Percentiles rank a stretch among this genome's conserved stretches.
Evolutionary conservation across 1,140 invertebrate genomes (phyloP).

Genomic region (Holcopasites calliopsidis): DNA sequence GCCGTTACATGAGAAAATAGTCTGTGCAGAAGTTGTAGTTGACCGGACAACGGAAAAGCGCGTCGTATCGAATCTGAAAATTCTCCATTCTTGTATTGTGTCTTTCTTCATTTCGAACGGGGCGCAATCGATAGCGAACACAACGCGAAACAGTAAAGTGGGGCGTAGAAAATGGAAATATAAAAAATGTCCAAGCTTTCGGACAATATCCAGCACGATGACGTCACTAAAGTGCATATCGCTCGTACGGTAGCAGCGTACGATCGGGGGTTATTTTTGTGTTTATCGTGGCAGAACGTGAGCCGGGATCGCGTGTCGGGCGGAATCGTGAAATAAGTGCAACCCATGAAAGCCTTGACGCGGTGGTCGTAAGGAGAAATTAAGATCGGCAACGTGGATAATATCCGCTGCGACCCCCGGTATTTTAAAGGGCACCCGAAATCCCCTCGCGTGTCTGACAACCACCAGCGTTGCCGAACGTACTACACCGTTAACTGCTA

Average conservation of each 20-base stretch:
- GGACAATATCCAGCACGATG: background rate
- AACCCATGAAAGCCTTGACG: slow-evolving; percentile 42
- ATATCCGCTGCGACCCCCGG: slow-evolving; percentile 16
- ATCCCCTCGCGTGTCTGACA: slow-evolving; percentile 22
- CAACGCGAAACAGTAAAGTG: too few species aligned
- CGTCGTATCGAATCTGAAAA: too few species aligned
- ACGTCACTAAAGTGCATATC: background rate
- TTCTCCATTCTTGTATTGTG: too few species aligned
- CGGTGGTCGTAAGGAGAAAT: slow-evolving; percentile 46
- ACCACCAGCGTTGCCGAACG: background rate
- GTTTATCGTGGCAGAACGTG: background rate
- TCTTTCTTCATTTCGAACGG: too few species aligned
- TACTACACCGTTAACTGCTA: background rate
- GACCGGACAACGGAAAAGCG: too few species aligned
- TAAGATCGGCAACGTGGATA: slow-evolving; percentile 52
- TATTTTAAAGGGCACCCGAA: slow-evolving; percentile 32
- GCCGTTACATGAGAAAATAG: too few species aligned
- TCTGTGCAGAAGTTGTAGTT: too few species aligned
- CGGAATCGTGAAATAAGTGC: slow-evolving; percentile 30
- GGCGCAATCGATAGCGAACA: too few species aligned
- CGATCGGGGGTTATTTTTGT: slow-evolving; percentile 7
- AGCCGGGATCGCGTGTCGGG: slow-evolving; percentile 26
- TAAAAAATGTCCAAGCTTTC: too few species aligned
- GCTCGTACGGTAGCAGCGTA: background rate
- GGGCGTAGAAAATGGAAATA: too few species aligned